Evolutionary conservation across 2,797 vertebrate genomes (phyloP), one percentile per base, ranked within the genome.

Genomic region (Chiroxiphia lanceolata): DNA sequence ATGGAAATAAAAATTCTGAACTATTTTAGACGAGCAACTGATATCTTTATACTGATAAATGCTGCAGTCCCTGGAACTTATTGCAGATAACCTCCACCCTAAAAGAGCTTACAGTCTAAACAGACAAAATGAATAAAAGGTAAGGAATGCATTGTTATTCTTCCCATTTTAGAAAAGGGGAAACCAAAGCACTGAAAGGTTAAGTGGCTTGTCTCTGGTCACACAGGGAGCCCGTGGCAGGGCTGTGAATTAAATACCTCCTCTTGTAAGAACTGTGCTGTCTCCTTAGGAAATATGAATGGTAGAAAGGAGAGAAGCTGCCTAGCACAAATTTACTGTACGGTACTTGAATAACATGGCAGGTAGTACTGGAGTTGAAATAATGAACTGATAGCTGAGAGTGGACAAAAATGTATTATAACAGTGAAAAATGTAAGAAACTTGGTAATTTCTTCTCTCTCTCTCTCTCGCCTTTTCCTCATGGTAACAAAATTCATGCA

Each of bases 131-230:
- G 60, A 94, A 83, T 87, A 71, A 91, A 93, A 93, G 51, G 63
- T 15, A 92, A 82, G 71, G 89, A 94, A 87, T 34, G 44, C 21
- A 64, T 79, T 84, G 27, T 75, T 90, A 84, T 89, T 88, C 14
- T 94, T 80, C 45, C 36, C 45, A 67, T 87, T 86, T 94, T 80
- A 91, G 80, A 92, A 45, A 42, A 65, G 25, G 34, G 48, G 42
- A 89, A 89, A 51, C 48, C 34, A 87, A 84, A 95, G 67, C 63
- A 79, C 45, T 71, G 87, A 87, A 87, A 94, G 85, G 90, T 95
- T 96, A 95, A 95, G 68, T 96, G 67, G 45, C 67, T 93, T 89
- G 70, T 92, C 83, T 87, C 75, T 94, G 90, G 90, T 77, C 88
- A 90, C 67, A 54, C 53, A 70, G 56, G 15, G 53, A 94, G 86